Base-by-base conservation (phyloP, 1,140 invertebrate species). In the Saccostrea glomerata region DNA sequence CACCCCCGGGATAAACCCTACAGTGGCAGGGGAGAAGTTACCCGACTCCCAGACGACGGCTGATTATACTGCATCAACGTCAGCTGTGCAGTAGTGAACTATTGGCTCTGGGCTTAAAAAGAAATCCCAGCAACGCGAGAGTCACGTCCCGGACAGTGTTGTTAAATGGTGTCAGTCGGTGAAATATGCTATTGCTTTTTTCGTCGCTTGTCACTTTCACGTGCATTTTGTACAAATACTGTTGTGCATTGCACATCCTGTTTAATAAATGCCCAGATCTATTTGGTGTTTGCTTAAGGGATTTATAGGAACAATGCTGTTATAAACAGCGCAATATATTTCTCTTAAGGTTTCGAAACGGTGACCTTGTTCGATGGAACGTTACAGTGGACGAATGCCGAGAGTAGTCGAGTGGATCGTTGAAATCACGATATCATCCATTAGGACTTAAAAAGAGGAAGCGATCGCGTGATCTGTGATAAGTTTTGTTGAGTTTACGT, bases 251-350 rank as follows among this genome's bases (percentile, higher is more conserved):
- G 23, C 70, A 77, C 70, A 77, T 77, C 70, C 70, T 77, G 70
- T 77, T 77, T 77, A 77, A 77, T 77, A 77, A 77, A 77, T 77
- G 70, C 70, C 70, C 70, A 77, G 70, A 77, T 77, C 30, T 77
- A 77, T 25, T 77, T 36, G 70, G 58, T 63, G 58, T 63, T 63
- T 77, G 70, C 30, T 77, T 77, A 25, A 77, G 25, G 30, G 70
- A 77, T 77, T 30, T 77, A 77, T 77, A 77, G 36, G 70, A 36
- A 30, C 70, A 30, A 77, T 77, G 70, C 70, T 77, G 70, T 77
- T 77, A 11, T 30, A 77, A 77, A 77, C 70, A 77, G 70, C 70
- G 70, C 15, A 25, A 40, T 77, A 77, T 77, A 77, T 77, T 17
- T 77, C 70, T 77, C 70, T 77, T 36, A 30, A 77, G 25, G 70